phyloP scores from a whole-genome alignment of 2,888 invertebrate species.

The Phaonia tiefii region DNA sequence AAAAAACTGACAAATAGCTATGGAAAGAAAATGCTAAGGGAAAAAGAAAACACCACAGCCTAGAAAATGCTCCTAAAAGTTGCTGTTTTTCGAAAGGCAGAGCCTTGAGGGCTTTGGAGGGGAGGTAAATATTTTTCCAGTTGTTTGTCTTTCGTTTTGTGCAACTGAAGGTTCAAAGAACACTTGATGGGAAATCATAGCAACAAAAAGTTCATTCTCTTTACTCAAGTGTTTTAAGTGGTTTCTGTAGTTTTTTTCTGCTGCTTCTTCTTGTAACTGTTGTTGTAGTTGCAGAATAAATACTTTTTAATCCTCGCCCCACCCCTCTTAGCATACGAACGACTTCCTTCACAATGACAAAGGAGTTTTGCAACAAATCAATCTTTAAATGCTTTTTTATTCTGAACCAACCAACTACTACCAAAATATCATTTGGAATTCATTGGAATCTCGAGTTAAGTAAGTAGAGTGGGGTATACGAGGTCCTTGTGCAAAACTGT shows the following conservation, averaged over 20 bases:
- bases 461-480: constrained; percentile 9
- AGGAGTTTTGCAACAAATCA: constrained; percentile 53
- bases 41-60: neutral
- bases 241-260: constrained; percentile 56
- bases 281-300: constrained; percentile 42
- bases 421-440: neutral
- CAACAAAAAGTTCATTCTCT: constrained; percentile 39
- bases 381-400: constrained; percentile 28
- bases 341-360: constrained; percentile 27
- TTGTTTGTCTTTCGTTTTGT: constrained; percentile 23
- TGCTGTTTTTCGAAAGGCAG: neutral
- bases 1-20: constrained; percentile 43
- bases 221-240: constrained; percentile 62
- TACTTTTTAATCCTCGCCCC: constrained; percentile 59
- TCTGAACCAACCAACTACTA: too few relatives aligned
- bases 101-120: neutral
- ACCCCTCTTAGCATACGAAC: too few relatives aligned
- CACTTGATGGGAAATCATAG: neutral
- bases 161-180: neutral
- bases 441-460: neutral
- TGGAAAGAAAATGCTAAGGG: neutral
- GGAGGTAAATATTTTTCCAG: constrained; percentile 20
- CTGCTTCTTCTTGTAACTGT: constrained; percentile 27
- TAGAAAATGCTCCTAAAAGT: neutral
- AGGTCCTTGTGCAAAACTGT: neutral